phyloP scores from a whole-genome alignment of 2,113 vertebrate species.

The Atractosteus spatula region DNA sequence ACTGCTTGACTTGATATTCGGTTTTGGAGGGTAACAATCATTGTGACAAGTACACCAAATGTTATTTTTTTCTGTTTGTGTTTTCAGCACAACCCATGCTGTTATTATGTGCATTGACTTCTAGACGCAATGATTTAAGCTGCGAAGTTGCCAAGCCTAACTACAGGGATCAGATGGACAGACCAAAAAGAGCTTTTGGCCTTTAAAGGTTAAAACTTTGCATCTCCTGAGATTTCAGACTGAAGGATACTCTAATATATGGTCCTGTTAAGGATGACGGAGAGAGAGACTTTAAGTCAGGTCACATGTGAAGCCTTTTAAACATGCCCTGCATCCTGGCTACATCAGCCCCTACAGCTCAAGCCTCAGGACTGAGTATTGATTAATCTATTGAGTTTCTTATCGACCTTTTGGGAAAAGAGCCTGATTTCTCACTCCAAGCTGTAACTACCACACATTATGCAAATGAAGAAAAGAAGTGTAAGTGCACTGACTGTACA shows the following conservation, averaged over 20 bases:
- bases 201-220: constrained; percentile 53
- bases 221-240: constrained; percentile 36
- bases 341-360: neutral
- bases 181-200: constrained; percentile 34
- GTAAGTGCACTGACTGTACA: neutral
- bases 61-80: too few species aligned
- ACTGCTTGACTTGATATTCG: too few species aligned
- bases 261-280: constrained; percentile 1
- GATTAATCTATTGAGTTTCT: constrained; percentile 35
- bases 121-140: too few species aligned
- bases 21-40: too few species aligned
- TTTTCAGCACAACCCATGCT: too few species aligned
- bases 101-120: too few species aligned
- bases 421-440: constrained; percentile 11
- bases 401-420: constrained; percentile 30
- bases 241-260: constrained; percentile 40
- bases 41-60: too few species aligned
- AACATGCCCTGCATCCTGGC: neutral
- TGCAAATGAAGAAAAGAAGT: constrained; percentile 36
- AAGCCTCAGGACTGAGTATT: constrained; percentile 14
- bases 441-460: constrained; percentile 47
- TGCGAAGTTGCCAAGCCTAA: too few species aligned
- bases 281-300: neutral
- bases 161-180: neutral
- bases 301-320: neutral